Evolutionary conservation across 2,113 vertebrate species (phyloP), one percentile per base, ranked within the genome.

Genomic region (Plotosus lineatus): DNA sequence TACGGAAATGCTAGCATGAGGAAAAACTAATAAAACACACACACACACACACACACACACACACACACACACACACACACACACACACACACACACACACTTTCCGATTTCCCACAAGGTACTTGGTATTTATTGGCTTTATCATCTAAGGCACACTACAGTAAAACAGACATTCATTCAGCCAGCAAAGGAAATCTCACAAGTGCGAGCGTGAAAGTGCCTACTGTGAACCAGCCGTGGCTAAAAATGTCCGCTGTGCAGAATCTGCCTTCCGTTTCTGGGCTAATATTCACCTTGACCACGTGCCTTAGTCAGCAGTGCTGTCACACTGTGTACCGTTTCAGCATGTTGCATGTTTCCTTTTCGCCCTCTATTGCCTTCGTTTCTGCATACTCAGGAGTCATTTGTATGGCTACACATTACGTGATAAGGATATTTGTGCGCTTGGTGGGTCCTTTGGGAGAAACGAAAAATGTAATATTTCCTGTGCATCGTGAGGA

Each of bases 291-390:
- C 63, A 53, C 80, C 42, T 53, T 80, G 33, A 69, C 31, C 61
- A 53, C 72, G 69, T 72, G 38, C 50, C 80, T 75, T 40, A 66
- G 77, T 85, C 86, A 86, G 84, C 84, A 72, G 38, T 33, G 33
- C 51, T 80, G 79, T 80, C 28, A 66, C 58, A 44, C 48, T 36
- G 28, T 71, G n/a, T 79, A 56, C 28, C 55, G 61, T 50, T 77
- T 82, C 50, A 78, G 75, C 33, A 36, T 28, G 31, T 56, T 14
- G 50, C 33, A 38, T 10, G 36, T 55, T 75, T 65, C n/a, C 72
- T n/a, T 3, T 11, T 28, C n/a, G 17, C 15, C n/a, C 3, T 7
- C 10, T 28, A 19, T 4, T 14, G 44, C 14, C 73, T 44, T 36
- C 33, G 1, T 63, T 55, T 81, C 36, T 23, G 21, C 33, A 15